phyloP scores from a whole-genome alignment of 2,113 vertebrate genomes.

The Lepus europaeus region DNA sequence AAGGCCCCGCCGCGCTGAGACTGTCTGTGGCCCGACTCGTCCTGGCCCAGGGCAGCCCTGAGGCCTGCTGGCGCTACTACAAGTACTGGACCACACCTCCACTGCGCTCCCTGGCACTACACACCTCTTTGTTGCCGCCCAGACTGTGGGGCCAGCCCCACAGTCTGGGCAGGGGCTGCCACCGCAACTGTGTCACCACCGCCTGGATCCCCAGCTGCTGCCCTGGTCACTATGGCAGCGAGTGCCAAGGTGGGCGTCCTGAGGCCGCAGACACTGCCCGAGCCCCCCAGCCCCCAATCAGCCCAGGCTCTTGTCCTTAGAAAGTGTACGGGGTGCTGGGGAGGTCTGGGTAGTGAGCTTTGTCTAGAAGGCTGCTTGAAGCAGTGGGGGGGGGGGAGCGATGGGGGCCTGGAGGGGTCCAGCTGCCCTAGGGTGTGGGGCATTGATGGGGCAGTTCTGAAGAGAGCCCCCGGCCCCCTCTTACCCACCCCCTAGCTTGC shows the following conservation, averaged over 20 bases:
- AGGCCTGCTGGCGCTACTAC: constrained; percentile 71
- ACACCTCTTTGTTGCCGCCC: neutral
- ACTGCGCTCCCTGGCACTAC: neutral
- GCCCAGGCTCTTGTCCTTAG: neutral
- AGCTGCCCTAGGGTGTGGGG: neutral
- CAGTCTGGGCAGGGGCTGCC: constrained; percentile 85
- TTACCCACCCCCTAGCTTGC: constrained; percentile 82
- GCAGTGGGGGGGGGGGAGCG: neutral
- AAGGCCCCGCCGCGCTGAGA: neutral
- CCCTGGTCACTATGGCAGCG: constrained; percentile 92
- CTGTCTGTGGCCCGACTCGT: constrained; percentile 1
- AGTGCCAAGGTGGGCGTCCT: constrained; percentile 91
- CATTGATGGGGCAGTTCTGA: no score
- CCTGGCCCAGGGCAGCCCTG: constrained; percentile 68
- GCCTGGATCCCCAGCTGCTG: constrained; percentile 93
- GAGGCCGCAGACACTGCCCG: rapidly evolving
- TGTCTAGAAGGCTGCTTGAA: neutral
- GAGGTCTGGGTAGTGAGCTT: neutral
- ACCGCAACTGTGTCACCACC: constrained; percentile 85
- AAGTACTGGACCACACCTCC: constrained; percentile 51
- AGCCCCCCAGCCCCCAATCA: neutral
- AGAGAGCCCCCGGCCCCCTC: neutral
- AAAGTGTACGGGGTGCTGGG: neutral
- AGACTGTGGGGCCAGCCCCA: constrained; percentile 57
- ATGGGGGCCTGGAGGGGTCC: neutral